Evolutionary conservation across 2,797 vertebrate genomes (phyloP).

Genomic region (Oreochromis grahami): DNA sequence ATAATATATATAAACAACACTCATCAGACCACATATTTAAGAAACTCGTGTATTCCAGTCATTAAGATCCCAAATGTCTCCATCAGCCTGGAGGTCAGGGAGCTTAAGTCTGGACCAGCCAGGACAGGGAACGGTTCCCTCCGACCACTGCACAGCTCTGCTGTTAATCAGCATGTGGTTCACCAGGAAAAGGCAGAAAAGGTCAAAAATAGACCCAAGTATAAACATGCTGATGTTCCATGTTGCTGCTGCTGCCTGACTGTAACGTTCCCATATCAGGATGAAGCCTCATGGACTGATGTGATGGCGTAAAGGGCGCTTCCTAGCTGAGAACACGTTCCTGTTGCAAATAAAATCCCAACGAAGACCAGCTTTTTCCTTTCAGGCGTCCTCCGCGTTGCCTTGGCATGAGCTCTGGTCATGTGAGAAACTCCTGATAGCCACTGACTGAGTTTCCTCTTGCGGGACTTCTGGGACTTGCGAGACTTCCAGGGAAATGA

Average conservation of each 20-base stretch:
- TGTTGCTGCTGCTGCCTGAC: background rate
- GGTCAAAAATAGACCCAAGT: background rate
- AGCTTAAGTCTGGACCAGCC: background rate
- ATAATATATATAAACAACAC: background rate
- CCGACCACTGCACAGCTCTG: background rate
- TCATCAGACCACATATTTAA: background rate
- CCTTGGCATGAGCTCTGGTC: background rate
- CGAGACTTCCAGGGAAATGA: slow-evolving; percentile 59
- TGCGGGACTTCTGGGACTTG: slow-evolving; percentile 21
- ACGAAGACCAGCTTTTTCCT: background rate
- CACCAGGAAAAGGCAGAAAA: background rate
- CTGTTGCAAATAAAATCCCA: background rate
- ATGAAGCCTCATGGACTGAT: background rate
- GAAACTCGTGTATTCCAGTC: background rate
- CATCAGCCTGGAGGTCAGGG: background rate
- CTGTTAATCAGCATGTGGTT: background rate
- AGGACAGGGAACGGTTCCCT: background rate
- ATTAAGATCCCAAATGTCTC: background rate
- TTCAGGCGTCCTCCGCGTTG: background rate
- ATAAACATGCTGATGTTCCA: background rate
- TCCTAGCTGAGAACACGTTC: background rate
- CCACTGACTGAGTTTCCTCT: background rate
- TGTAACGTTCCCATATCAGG: background rate
- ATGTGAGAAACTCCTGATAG: slow-evolving; percentile 13
- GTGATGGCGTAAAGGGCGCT: background rate